These are phyloP conservation scores for Pogonomyrmex californicus DNA, from an alignment of 1,140 invertebrate genomes.

Conservation along the genomic window DNA sequence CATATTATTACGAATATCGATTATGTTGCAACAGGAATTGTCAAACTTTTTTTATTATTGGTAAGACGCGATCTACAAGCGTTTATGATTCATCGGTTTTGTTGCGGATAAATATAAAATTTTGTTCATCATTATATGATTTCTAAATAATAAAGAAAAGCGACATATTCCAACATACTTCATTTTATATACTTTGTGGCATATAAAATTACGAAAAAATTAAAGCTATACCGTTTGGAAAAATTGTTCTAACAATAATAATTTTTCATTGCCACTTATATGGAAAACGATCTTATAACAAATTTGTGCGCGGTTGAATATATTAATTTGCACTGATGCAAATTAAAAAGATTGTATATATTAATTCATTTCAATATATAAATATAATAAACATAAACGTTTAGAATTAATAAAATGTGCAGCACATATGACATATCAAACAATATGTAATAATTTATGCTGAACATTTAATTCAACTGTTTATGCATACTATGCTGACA, in stretches of 20 bases:
- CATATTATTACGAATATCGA: background rate
- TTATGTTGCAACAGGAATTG: background rate
- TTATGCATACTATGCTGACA: conserved; percentile 1
- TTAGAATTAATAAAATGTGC: background rate
- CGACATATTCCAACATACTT: background rate
- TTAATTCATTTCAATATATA: background rate
- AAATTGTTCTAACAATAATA: conserved; percentile 22
- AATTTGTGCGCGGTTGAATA: conserved; percentile 12
- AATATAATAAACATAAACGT: background rate
- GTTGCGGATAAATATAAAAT: background rate
- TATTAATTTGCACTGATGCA: conserved; percentile 13
- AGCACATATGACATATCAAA: background rate
- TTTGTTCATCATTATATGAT: background rate
- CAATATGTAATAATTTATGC: conserved; percentile 12
- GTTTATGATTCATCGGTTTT: background rate
- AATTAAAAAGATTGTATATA: conserved; percentile 14
- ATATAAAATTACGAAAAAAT: background rate
- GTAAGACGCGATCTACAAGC: background rate
- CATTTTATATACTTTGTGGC: background rate
- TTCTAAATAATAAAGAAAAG: background rate
- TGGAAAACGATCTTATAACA: background rate
- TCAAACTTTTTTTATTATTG: conserved; percentile 6
- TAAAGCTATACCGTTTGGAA: background rate
- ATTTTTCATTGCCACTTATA: background rate
- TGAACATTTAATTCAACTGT: background rate